Conservation (phyloP, 1,140 invertebrate genomes). For the Pantala flavescens region DNA sequence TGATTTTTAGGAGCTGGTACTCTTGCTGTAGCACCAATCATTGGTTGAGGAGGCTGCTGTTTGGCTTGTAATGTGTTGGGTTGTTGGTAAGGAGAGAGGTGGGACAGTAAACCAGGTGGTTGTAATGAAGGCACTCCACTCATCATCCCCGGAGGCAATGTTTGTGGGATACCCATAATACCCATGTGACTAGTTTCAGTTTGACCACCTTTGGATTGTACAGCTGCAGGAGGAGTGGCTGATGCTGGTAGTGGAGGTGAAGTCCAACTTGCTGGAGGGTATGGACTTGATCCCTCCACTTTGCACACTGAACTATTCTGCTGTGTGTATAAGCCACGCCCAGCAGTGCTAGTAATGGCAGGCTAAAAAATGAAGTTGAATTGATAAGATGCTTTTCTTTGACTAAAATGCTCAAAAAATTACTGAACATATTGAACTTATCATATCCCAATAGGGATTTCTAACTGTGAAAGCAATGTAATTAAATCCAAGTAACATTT, state of each 20-base stretch:
- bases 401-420: too few species aligned
- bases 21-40: not conserved
- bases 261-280: not conserved
- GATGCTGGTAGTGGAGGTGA: not conserved
- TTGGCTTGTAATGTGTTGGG: not conserved
- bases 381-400: too few species aligned
- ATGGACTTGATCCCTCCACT: not conserved
- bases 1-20: not conserved
- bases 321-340: not conserved
- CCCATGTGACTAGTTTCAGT: not conserved
- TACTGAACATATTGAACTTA: too few species aligned
- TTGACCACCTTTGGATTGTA: not conserved
- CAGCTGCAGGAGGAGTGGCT: not conserved
- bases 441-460: too few species aligned
- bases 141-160: not conserved
- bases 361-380: too few species aligned
- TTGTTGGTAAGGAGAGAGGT: not conserved
- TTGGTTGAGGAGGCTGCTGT: not conserved
- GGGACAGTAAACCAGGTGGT: not conserved
- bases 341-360: not conserved
- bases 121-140: not conserved
- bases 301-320: not conserved
- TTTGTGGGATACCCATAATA: not conserved
- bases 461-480: too few species aligned
- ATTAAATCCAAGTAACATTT: too few species aligned